A percentile compares a stretch with the other conserved stretches of the same genome.
Conservation (phyloP, 2,113 vertebrate species). For the Lagenorhynchus albirostris region DNA sequence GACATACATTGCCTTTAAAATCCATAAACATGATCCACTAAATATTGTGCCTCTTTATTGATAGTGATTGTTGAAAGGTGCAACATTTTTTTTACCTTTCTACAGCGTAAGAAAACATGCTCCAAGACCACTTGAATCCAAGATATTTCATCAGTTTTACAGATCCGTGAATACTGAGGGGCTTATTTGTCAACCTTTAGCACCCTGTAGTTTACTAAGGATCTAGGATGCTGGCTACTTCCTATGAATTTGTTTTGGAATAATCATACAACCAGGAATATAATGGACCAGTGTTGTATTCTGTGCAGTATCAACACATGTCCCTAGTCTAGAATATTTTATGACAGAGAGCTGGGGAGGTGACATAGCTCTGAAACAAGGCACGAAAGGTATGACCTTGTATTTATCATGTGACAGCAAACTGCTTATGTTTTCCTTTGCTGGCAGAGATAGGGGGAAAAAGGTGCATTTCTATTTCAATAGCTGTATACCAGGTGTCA, state of each 20-base stretch:
- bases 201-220: neutral
- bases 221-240: neutral
- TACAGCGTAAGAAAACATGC: neutral
- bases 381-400: neutral
- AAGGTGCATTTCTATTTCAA: slow-evolving; percentile 26
- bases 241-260: neutral
- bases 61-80: neutral
- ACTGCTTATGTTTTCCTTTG: slow-evolving; percentile 30
- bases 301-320: neutral
- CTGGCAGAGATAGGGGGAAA: neutral
- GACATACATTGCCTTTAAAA: neutral
- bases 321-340: neutral
- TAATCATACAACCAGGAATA: neutral
- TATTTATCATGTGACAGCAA: neutral
- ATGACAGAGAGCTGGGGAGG: neutral
- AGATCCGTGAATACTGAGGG: neutral
- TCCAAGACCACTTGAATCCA: rapidly evolving
- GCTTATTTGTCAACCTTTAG: neutral
- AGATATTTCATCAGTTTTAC: neutral
- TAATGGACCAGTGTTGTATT: neutral
- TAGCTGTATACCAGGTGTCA: slow-evolving; percentile 58
- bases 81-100: neutral
- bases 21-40: neutral
- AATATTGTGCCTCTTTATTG: neutral
- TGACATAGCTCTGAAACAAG: neutral